Base-by-base conservation (phyloP, 2,797 vertebrate genomes). In the Galagoides demidoff region DNA sequence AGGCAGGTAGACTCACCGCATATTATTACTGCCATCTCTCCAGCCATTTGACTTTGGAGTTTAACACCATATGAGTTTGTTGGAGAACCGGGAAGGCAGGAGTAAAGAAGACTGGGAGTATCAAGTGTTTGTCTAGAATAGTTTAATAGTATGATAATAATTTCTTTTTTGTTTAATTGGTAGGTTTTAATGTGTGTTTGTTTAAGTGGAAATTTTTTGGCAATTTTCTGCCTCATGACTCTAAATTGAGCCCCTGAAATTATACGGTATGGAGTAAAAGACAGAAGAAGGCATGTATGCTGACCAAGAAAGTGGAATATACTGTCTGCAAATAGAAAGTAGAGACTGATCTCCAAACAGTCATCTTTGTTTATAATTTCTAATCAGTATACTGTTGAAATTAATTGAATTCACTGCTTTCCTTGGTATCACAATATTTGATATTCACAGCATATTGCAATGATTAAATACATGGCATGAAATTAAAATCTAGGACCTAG, bases 11-110 rank as follows among this genome's bases (percentile, higher is more conserved):
- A 90, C 2, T 77, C 43, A 85, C 64, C 39, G 5, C 45, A n/a
- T 19, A 43, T 93, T 70, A 79, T 64, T 92, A 94, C n/a, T 92
- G 70, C 93, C 64, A 73, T 57, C 9, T 52, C n/a, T 88, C 73
- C 39, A 94, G 31, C 1, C 7, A 4, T 85, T 88, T 94, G 55
- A 43, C 29, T 86, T 94, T 85, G 27, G 57, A 87, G 27, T n/a
- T 16, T 73, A 81, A 86, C 12, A 1, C 20, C 39, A 0, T 55
- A 34, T 52, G 74, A 59, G 6, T 66, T 93, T 71, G 27, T 87
- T 79, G 70, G 59, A 73, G 23, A 68, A 61, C 17, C 34, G 13
- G 63, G 52, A 96, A 96, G 27, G 7, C 52, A 81, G 14, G 55
- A 57, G 25, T 49, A 10, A 82, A 91, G 43, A n/a, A 90, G 59